Conservation (phyloP, 1,140 invertebrate species). For the Papilio polyxenes region DNA sequence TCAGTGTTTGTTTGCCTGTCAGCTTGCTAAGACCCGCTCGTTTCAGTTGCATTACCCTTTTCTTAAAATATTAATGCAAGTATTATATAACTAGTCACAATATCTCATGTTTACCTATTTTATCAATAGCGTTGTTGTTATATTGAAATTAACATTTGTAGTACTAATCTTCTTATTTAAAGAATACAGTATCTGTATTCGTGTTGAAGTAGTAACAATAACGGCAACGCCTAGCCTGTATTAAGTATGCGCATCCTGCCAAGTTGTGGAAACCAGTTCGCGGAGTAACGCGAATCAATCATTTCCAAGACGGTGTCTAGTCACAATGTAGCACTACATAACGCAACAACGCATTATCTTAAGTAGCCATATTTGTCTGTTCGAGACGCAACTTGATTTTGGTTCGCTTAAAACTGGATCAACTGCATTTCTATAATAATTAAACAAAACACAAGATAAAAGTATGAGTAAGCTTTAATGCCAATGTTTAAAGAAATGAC, state of each 20-base stretch:
- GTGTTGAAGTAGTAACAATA: constrained; percentile 22
- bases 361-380: constrained; percentile 25
- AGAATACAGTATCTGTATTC: neutral
- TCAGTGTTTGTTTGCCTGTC: too few species aligned
- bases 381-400: constrained; percentile 12
- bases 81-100: neutral
- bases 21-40: neutral
- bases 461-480: neutral
- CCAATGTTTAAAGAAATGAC: neutral
- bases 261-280: constrained; percentile 36
- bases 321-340: constrained; percentile 27
- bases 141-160: neutral
- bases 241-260: constrained; percentile 37
- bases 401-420: constrained; percentile 14
- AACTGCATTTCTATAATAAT: constrained; percentile 22
- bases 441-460: constrained; percentile 7
- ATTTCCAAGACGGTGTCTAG: constrained; percentile 34
- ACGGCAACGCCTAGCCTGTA: constrained; percentile 1
- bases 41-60: neutral
- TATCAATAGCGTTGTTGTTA: neutral
- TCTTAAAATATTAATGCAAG: neutral
- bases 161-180: neutral
- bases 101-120: neutral
- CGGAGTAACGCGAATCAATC: constrained; percentile 29
- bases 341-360: constrained; percentile 22